Conservation (phyloP, 2,797 vertebrate species). For the Micromesistius poutassou region DNA sequence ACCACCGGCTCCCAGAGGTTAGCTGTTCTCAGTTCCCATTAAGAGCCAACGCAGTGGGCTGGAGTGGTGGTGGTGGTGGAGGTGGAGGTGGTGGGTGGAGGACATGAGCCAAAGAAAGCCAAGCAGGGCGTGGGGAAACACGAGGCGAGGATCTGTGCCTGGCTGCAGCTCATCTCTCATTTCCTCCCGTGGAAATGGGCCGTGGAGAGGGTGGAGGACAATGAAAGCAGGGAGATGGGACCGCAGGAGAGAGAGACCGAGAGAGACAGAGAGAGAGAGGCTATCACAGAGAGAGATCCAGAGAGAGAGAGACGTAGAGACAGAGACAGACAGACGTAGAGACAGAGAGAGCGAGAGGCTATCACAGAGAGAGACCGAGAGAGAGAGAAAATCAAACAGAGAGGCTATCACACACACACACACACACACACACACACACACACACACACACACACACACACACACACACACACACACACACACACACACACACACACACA, state of each 20-base stretch:
- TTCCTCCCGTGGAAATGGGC: not conserved
- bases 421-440: slow-evolving; percentile 5
- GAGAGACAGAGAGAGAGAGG: no score
- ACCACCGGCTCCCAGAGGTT: not conserved
- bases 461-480: slow-evolving; percentile 1
- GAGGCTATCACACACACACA: not conserved
- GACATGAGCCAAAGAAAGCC: not conserved
- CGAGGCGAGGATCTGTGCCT: not conserved
- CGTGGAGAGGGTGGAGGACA: not conserved
- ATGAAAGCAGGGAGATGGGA: no score
- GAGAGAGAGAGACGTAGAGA: no score
- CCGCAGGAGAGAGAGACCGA: not conserved
- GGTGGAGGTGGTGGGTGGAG: not conserved
- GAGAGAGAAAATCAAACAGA: not conserved
- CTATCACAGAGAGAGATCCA: no score
- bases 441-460: slow-evolving; percentile 1
- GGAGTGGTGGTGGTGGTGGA: not conserved
- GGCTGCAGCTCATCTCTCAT: not conserved
- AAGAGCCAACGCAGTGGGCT: not conserved
- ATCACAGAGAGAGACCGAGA: not conserved
- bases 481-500: not conserved
- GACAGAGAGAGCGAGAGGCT: no score
- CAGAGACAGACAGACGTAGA: no score
- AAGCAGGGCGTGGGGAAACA: not conserved
- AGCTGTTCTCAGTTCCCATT: not conserved